Evolutionary conservation across 2,888 invertebrate species (phyloP).

Genomic region (Hydropsyche betteni): DNA sequence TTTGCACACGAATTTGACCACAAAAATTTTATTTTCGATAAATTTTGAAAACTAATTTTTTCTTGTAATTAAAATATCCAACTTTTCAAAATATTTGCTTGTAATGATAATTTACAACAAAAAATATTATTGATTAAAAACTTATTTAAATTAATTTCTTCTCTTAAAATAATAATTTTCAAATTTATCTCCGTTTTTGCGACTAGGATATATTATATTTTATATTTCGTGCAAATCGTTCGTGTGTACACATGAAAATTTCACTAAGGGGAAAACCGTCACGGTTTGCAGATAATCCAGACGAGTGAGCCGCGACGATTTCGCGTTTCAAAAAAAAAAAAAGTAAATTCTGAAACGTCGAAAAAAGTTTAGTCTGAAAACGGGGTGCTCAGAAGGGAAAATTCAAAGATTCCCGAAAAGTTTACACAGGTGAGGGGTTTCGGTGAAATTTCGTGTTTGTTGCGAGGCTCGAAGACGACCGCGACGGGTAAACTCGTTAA

Average conservation of each 20-base stretch:
- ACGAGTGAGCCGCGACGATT: slow-evolving; percentile 11
- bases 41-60: background rate
- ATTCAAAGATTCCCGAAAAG: background rate
- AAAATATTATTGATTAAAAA: too few species aligned
- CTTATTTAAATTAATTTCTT: too few species aligned
- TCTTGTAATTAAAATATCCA: too few species aligned
- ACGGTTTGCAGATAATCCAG: slow-evolving; percentile 18
- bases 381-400: background rate
- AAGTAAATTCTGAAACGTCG: background rate
- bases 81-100: too few species aligned
- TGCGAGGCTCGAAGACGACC: too few species aligned
- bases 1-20: slow-evolving; percentile 5
- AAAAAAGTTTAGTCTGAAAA: background rate
- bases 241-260: background rate
- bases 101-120: too few species aligned
- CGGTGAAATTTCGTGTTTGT: background rate
- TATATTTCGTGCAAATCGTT: background rate
- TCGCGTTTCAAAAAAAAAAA: background rate
- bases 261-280: slow-evolving; percentile 7
- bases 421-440: background rate
- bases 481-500: background rate
- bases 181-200: too few species aligned
- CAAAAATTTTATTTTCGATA: background rate
- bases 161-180: too few species aligned
- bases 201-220: too few species aligned